A percentile compares a stretch with the other conserved stretches of the same genome.
phyloP scores from a whole-genome alignment of 2,113 vertebrate species.

The Oryzias woworae region DNA sequence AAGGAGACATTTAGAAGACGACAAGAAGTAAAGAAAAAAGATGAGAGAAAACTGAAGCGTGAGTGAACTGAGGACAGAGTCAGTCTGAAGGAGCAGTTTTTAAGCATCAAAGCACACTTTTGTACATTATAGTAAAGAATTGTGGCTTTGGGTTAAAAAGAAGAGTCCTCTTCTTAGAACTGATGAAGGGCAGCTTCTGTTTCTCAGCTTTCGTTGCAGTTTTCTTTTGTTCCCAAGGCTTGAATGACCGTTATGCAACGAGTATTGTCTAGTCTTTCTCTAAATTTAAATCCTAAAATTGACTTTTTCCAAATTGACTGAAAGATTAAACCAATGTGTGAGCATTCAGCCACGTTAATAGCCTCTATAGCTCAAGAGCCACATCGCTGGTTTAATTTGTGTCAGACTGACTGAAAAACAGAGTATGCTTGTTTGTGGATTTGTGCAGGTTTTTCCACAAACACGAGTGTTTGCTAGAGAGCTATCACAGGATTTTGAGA shows the following conservation, averaged over 20 bases:
- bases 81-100: too few relatives aligned
- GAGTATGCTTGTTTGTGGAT: conserved; percentile 50
- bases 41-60: too few relatives aligned
- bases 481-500: conserved; percentile 49
- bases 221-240: too few relatives aligned
- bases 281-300: neutral
- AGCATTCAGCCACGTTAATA: conserved; percentile 8
- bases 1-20: too few relatives aligned
- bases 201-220: too few relatives aligned
- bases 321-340: conserved; percentile 6
- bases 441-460: conserved; percentile 29
- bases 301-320: neutral
- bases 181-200: too few relatives aligned
- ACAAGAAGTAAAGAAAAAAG: too few relatives aligned
- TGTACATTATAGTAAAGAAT: too few relatives aligned
- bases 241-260: neutral
- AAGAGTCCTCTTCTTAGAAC: too few relatives aligned
- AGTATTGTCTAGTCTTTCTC: neutral
- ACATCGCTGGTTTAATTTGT: conserved; percentile 10
- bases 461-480: conserved; percentile 47
- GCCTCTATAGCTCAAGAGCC: neutral
- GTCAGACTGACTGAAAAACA: conserved; percentile 19
- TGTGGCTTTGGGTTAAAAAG: too few relatives aligned
- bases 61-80: too few relatives aligned
- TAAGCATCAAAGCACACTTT: too few relatives aligned